Base-by-base conservation (phyloP, 2,888 invertebrate genomes). In the Heliconius cydno region DNA sequence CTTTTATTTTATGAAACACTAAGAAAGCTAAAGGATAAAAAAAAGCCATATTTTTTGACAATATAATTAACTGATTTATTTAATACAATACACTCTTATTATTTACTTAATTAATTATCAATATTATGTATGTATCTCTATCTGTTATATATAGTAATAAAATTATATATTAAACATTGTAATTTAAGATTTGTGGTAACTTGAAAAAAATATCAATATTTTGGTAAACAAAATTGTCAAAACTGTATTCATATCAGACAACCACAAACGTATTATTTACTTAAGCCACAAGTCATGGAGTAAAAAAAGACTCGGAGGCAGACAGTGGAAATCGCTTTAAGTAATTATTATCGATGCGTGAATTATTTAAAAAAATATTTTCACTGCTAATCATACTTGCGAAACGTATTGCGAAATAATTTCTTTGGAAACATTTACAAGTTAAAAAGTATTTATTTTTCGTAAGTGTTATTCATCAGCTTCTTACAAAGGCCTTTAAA, bases 321-420 rank as follows among this genome's bases (percentile, higher is more conserved):
- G 15, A 73, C 74, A 30, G 46, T 46, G 57, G 41, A 57, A 68
- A 38, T 38, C 65, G 73, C 30, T 41, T 67, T 28, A 72, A 73
- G 72, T 60, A 76, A 79, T 77, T 79, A 79, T 76, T 79, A 79
- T 77, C 76, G 60, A 38, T 63, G 34, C 41, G 80, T 77, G 38
- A 80, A 80, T 74, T 77, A 68, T 60, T 73, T 60, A 77, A 68
- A 41, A 63, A 80, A 70, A 41, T 70, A 75, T 79, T 79, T 77
- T 80, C 80, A 74, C 80, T 68, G 68, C 66, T 73, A 73, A 72
- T 79, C 67, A 34, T 60, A 68, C 52, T 46, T 60, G 76, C 25
- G 74, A 74, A 73, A 78, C 12, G 7, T 66, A 60, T 77, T 74
- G 72, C 70, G 67, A 73, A 74, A 80, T 46, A 22, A 19, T 72